Evolutionary conservation across 2,888 invertebrate genomes (phyloP).

Genomic region (Drosophila borealis): DNA sequence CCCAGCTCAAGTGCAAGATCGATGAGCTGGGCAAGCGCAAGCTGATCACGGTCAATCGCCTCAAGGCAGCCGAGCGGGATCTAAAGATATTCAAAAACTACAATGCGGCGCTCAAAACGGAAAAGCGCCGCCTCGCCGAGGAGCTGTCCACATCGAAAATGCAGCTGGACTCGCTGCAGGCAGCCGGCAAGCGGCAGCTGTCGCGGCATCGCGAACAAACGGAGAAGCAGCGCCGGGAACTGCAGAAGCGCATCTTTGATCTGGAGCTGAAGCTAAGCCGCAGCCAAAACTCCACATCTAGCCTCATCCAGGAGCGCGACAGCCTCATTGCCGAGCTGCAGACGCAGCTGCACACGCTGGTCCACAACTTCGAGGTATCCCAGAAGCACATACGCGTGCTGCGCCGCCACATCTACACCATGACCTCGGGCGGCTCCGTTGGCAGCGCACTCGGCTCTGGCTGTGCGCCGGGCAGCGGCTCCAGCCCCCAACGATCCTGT

Average conservation of each 20-base stretch:
- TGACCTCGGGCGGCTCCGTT: constrained; percentile 52
- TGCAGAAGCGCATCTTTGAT: constrained; percentile 82
- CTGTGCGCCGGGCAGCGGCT: neutral
- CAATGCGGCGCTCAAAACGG: constrained; percentile 77
- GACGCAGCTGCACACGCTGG: constrained; percentile 81
- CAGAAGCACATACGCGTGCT: constrained; percentile 84
- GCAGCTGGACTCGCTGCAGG: constrained; percentile 77
- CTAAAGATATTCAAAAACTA: constrained; percentile 82
- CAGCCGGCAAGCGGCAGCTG: constrained; percentile 77
- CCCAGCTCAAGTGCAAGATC: constrained; percentile 72
- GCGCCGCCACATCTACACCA: constrained; percentile 82
- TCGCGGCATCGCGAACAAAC: constrained; percentile 82
- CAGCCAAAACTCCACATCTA: constrained; percentile 82
- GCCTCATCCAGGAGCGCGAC: constrained; percentile 83
- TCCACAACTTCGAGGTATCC: constrained; percentile 83
- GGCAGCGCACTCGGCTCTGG: neutral
- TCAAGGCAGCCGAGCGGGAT: constrained; percentile 80
- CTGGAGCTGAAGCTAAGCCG: constrained; percentile 83
- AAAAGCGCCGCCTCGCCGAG: constrained; percentile 77
- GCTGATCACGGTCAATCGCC: constrained; percentile 68
- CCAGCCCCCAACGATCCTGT: constrained; percentile 17
- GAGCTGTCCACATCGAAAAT: constrained; percentile 73
- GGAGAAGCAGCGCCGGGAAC: constrained; percentile 80
- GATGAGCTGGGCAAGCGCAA: constrained; percentile 81
- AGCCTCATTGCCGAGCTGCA: constrained; percentile 83